Evolutionary conservation across 2,797 vertebrate species (phyloP).

Genomic region (Crax fasciolata): DNA sequence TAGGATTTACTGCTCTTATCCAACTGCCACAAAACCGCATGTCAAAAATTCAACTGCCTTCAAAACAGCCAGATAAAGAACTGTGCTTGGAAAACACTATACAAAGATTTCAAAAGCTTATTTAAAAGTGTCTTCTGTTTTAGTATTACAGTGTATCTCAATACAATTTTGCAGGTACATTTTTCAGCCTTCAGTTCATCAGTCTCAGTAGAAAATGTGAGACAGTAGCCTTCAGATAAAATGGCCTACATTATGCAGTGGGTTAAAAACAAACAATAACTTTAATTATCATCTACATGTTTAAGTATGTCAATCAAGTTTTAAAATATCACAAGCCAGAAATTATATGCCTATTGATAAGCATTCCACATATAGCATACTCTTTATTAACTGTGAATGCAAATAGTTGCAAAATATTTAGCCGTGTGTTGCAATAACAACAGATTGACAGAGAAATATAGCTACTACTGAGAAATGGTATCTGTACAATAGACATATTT

Average conservation of each 20-base stretch:
- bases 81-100: neutral
- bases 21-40: neutral
- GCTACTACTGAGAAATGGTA: neutral
- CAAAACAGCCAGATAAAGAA: neutral
- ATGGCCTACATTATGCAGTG: slow-evolving; percentile 18
- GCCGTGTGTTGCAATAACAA: neutral
- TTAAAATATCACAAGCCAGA: neutral
- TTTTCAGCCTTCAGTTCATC: slow-evolving; percentile 13
- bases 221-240: slow-evolving; percentile 20
- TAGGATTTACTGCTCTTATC: neutral
- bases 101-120: neutral
- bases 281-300: neutral
- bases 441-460: neutral
- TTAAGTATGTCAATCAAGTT: neutral
- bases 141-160: neutral
- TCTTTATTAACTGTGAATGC: neutral
- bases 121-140: neutral
- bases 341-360: neutral
- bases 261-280: slow-evolving; percentile 30
- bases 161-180: neutral
- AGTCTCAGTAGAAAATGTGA: slow-evolving; percentile 37
- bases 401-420: neutral
- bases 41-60: neutral
- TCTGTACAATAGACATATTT: neutral
- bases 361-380: neutral